Evolutionary conservation across 2,113 vertebrate genomes (phyloP).

Genomic region (Rafetus swinhoei): DNA sequence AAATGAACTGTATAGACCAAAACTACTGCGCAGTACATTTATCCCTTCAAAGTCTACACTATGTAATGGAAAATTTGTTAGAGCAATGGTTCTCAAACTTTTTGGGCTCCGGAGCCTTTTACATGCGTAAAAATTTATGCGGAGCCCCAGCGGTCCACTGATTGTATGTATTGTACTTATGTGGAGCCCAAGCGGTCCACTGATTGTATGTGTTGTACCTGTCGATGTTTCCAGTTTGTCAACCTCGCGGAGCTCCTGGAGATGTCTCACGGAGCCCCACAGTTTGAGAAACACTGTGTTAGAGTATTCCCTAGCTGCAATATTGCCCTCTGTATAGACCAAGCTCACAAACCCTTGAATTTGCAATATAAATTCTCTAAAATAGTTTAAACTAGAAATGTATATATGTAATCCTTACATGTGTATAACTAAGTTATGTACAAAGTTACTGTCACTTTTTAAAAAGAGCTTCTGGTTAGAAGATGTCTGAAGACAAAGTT

Average conservation of each 20-base stretch:
- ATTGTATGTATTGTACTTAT: no score
- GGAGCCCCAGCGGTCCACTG: no score
- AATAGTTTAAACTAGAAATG: neutral
- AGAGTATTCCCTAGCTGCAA: neutral
- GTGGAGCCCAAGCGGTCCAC: no score
- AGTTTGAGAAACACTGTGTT: no score
- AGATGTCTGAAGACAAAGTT: neutral
- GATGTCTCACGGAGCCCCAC: no score
- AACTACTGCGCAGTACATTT: neutral
- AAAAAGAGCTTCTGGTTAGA: neutral
- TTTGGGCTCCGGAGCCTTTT: no score
- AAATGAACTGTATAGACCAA: neutral
- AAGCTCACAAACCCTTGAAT: neutral
- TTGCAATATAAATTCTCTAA: neutral
- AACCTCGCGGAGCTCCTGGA: no score
- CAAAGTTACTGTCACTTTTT: neutral
- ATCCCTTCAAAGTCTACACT: neutral
- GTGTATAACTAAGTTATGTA: no score
- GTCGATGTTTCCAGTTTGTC: no score
- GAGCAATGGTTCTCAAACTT: no score
- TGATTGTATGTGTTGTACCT: no score
- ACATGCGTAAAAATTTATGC: no score
- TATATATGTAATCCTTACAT: neutral
- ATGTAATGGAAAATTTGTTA: neutral
- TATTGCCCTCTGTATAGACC: neutral